Evolutionary conservation across 2,888 invertebrate species (phyloP).

Genomic region (Palloptera scutellata): DNA sequence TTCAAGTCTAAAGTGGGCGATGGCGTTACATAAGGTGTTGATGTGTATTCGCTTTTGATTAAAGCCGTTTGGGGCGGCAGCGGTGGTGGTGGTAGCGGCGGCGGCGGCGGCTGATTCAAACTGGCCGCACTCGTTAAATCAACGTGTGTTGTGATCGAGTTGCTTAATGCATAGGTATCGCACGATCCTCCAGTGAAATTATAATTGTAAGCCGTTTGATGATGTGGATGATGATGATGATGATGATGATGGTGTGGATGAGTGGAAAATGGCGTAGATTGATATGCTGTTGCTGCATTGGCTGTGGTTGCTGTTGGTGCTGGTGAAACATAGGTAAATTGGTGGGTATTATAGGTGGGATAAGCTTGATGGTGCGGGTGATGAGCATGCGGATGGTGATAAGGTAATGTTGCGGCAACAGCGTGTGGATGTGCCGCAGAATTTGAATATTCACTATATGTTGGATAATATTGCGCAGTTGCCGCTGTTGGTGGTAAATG

Average conservation of each 20-base stretch:
- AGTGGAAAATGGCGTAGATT: background rate
- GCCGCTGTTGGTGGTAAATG: constrained; percentile 37
- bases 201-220: background rate
- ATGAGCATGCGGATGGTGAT: constrained; percentile 33
- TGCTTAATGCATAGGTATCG: no score
- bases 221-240: constrained; percentile 26
- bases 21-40: constrained; percentile 60
- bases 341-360: constrained; percentile 36
- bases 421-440: constrained; percentile 23
- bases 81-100: constrained; percentile 33
- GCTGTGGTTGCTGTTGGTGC: constrained; percentile 34
- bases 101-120: constrained; percentile 26
- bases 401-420: constrained; percentile 24
- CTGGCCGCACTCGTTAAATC: no score
- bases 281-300: constrained; percentile 21
- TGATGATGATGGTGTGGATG: constrained; percentile 30
- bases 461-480: constrained; percentile 13
- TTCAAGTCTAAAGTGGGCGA: constrained; percentile 61
- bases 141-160: no score
- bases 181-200: no score
- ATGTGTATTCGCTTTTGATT: constrained; percentile 53
- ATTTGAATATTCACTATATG: constrained; percentile 19
- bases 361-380: constrained; percentile 37
- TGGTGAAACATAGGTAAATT: constrained; percentile 31
- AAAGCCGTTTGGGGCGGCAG: constrained; percentile 34